Conservation (phyloP, 2,113 vertebrate genomes). For the Prolemur simus region DNA sequence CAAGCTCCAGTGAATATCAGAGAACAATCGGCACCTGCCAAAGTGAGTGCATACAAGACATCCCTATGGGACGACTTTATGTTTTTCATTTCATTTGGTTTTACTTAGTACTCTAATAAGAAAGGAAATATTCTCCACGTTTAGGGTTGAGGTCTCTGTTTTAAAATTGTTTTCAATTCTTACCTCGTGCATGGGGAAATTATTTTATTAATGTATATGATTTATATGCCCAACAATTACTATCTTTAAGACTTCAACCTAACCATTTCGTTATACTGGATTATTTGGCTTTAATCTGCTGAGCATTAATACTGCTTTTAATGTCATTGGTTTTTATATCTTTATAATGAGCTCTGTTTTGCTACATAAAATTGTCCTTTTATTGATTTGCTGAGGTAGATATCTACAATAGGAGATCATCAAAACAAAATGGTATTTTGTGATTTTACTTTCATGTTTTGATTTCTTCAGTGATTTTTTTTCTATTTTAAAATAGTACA, state of each 20-base stretch:
- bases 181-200: not conserved
- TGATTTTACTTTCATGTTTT: conserved; percentile 49
- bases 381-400: conserved; percentile 45
- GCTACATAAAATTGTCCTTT: conserved; percentile 34
- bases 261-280: conserved; percentile 51
- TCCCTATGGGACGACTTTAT: too few species aligned
- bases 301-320: conserved; percentile 39
- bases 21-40: not conserved
- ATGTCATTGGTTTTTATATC: conserved; percentile 56
- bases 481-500: too few species aligned
- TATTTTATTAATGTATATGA: not conserved
- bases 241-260: conserved; percentile 45
- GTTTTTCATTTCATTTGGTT: not conserved
- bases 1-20: not conserved
- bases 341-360: conserved; percentile 52
- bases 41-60: not conserved
- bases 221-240: conserved; percentile 8
- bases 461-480: conserved; percentile 52
- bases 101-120: not conserved
- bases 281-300: conserved; percentile 59
- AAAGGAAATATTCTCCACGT: not conserved
- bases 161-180: conserved; percentile 17
- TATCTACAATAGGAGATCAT: conserved; percentile 43
- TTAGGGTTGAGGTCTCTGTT: not conserved
- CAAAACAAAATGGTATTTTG: conserved; percentile 65